A percentile compares a stretch with the other conserved stretches of the same genome.
Conservation (phyloP, 2,797 vertebrate species). For the Pagetopsis macropterus region DNA sequence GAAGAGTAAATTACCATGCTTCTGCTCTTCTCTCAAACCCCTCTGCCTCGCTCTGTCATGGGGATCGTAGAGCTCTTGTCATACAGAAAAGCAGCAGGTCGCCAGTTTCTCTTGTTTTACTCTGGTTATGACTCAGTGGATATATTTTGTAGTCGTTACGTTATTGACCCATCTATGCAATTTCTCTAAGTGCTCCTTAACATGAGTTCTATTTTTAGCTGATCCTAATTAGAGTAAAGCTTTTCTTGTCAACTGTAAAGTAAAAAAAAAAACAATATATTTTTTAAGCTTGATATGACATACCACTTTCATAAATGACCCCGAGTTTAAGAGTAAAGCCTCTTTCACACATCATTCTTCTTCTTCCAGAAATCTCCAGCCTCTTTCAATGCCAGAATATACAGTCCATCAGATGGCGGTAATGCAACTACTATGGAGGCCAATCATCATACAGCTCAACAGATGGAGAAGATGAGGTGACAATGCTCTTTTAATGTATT, state of each 20-base stretch:
- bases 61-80: slow-evolving; percentile 45
- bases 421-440: no score
- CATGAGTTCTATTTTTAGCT: slow-evolving; percentile 44
- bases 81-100: slow-evolving; percentile 56
- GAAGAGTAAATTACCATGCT: slow-evolving; percentile 30
- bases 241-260: slow-evolving; percentile 48
- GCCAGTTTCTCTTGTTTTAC: slow-evolving; percentile 42
- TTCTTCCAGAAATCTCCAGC: no score
- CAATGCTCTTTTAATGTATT: no score
- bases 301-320: slow-evolving; percentile 44
- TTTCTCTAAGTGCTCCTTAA: slow-evolving; percentile 63
- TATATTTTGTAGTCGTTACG: slow-evolving; percentile 45
- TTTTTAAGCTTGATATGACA: slow-evolving; percentile 47
- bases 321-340: neutral
- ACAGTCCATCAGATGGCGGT: no score
- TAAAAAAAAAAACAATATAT: slow-evolving; percentile 38
- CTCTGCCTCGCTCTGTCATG: slow-evolving; percentile 49
- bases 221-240: slow-evolving; percentile 51
- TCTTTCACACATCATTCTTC: no score
- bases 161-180: slow-evolving; percentile 64
- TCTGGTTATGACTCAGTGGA: slow-evolving; percentile 36
- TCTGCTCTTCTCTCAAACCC: slow-evolving; percentile 39
- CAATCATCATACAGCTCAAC: no score
- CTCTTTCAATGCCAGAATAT: no score
- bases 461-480: no score